Evolutionary conservation across 2,797 vertebrate genomes (phyloP).

Genomic region (Menidia menidia): DNA sequence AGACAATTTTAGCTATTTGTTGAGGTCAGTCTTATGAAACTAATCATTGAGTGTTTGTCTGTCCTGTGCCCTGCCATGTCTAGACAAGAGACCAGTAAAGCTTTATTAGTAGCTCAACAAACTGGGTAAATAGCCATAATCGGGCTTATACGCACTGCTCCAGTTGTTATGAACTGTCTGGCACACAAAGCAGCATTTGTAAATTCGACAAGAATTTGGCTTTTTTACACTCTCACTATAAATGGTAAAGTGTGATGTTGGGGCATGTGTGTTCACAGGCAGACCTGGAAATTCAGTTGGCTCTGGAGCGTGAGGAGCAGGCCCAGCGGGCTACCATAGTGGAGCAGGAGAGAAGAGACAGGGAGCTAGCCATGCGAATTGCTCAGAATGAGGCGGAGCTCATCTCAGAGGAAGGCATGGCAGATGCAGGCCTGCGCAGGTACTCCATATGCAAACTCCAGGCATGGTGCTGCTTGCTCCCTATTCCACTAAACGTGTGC

Average conservation of each 20-base stretch:
- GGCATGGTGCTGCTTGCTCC: neutral
- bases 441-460: slow-evolving; percentile 62
- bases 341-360: slow-evolving; percentile 94
- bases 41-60: slow-evolving; percentile 20
- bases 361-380: slow-evolving; percentile 96
- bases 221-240: slow-evolving; percentile 13
- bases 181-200: slow-evolving; percentile 16
- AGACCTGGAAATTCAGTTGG: slow-evolving; percentile 91
- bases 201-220: slow-evolving; percentile 19
- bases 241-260: slow-evolving; percentile 16
- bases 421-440: slow-evolving; percentile 90
- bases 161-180: slow-evolving; percentile 44
- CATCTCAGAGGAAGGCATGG: slow-evolving; percentile 91
- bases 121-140: slow-evolving; percentile 58
- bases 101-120: slow-evolving; percentile 51
- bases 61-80: slow-evolving; percentile 32
- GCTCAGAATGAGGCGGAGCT: slow-evolving; percentile 95
- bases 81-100: slow-evolving; percentile 54
- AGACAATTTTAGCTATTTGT: neutral
- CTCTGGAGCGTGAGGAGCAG: slow-evolving; percentile 90
- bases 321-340: slow-evolving; percentile 86
- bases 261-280: slow-evolving; percentile 80
- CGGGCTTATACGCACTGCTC: slow-evolving; percentile 42
- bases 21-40: slow-evolving; percentile 9
- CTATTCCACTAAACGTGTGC: neutral